Conservation (phyloP, 2,797 vertebrate genomes). For the Semaprochilodus insignis region DNA sequence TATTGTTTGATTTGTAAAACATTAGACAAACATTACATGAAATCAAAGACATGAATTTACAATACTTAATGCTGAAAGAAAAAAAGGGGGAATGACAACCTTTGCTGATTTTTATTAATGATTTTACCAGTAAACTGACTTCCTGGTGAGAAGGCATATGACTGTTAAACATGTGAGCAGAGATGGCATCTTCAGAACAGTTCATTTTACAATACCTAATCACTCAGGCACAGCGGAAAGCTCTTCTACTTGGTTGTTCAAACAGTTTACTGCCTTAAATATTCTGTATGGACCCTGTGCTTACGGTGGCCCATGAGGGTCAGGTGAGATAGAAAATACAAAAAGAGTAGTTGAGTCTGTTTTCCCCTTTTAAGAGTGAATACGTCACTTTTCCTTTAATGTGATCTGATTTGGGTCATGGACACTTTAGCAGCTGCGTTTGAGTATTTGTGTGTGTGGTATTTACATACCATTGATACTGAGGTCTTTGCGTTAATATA, state of each 20-base stretch:
- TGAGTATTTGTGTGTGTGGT: slow-evolving; percentile 31
- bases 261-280: slow-evolving; percentile 38
- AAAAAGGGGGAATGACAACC: slow-evolving; percentile 44
- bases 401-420: slow-evolving; percentile 49
- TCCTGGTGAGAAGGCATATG: slow-evolving; percentile 56
- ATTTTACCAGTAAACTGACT: slow-evolving; percentile 53
- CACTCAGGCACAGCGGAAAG: slow-evolving; percentile 43
- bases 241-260: slow-evolving; percentile 21
- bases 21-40: slow-evolving; percentile 65
- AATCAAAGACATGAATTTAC: slow-evolving; percentile 64
- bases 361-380: slow-evolving; percentile 40
- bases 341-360: slow-evolving; percentile 48
- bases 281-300: slow-evolving; percentile 37
- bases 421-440: slow-evolving; percentile 48
- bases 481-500: slow-evolving; percentile 31
- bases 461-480: slow-evolving; percentile 15
- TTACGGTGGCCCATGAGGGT: slow-evolving; percentile 39
- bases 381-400: slow-evolving; percentile 30
- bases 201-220: slow-evolving; percentile 36
- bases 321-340: slow-evolving; percentile 45
- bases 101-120: slow-evolving; percentile 46
- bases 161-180: slow-evolving; percentile 40
- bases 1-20: slow-evolving; percentile 66
- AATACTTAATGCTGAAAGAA: slow-evolving; percentile 58
- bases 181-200: slow-evolving; percentile 48